Conservation (phyloP, 1,140 invertebrate species). For the Onthophagus taurus region DNA sequence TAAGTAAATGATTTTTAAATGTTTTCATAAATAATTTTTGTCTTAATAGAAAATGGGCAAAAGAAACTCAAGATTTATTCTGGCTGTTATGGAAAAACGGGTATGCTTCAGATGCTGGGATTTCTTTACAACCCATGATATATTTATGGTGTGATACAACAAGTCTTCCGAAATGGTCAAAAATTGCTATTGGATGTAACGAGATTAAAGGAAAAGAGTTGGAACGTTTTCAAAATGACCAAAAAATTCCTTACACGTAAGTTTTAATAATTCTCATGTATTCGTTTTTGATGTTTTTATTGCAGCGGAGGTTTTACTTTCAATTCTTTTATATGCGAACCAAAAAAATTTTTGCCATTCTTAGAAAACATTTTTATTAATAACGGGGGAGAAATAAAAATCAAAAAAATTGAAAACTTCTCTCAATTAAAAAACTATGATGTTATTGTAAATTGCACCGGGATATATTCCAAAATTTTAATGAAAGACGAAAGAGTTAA, state of each 20-base stretch:
- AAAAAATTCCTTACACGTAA: constrained; percentile 38
- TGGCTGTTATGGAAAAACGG: constrained; percentile 51
- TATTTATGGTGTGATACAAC: constrained; percentile 43
- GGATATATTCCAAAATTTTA: constrained; percentile 49
- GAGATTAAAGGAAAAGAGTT: constrained; percentile 42
- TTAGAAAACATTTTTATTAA: constrained; percentile 48
- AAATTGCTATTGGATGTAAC: constrained; percentile 48
- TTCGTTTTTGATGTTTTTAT: constrained; percentile 8
- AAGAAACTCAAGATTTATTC: constrained; percentile 50
- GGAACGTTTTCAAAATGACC: constrained; percentile 37
- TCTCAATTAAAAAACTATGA: constrained; percentile 47
- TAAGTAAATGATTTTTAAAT: constrained; percentile 32
- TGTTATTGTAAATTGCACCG: constrained; percentile 65
- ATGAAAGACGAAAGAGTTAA: constrained; percentile 46
- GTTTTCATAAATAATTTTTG: not conserved
- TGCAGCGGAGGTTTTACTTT: constrained; percentile 51
- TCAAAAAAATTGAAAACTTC: constrained; percentile 43
- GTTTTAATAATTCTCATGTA: not conserved
- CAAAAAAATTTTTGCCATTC: constrained; percentile 48
- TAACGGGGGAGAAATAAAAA: constrained; percentile 44
- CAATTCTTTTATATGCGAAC: constrained; percentile 52
- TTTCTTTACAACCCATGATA: constrained; percentile 50
- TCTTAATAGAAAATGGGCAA: constrained; percentile 53
- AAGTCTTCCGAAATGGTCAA: constrained; percentile 41
- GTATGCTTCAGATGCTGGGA: constrained; percentile 44